Conservation (phyloP, 2,888 invertebrate species). For the Leptinotarsa juncta region DNA sequence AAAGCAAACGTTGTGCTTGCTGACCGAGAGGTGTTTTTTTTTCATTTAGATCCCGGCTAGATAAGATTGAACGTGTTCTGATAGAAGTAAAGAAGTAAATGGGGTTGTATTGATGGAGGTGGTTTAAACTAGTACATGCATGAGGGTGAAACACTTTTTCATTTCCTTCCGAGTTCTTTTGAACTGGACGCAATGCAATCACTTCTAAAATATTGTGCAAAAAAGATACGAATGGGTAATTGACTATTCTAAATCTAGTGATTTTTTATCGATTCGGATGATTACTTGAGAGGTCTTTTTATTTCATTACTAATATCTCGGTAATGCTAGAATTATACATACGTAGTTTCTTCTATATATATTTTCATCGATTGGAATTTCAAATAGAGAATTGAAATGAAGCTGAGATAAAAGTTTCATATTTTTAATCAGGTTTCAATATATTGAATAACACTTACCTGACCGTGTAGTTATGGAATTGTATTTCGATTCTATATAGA, state of each 20-base stretch:
- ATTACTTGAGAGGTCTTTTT: too few relatives aligned
- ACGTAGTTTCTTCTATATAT: too few relatives aligned
- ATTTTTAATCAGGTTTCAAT: too few relatives aligned
- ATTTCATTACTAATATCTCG: too few relatives aligned
- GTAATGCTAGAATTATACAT: too few relatives aligned
- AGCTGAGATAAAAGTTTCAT: too few relatives aligned
- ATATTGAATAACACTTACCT: too few relatives aligned
- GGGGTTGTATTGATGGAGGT: conserved; percentile 30
- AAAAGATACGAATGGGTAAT: neutral
- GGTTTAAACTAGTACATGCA: conserved; percentile 15
- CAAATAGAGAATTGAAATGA: too few relatives aligned
- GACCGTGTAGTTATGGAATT: too few relatives aligned
- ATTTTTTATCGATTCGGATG: too few relatives aligned
- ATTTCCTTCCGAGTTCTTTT: neutral
- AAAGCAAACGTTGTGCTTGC: conserved; percentile 27
- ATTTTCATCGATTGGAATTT: too few relatives aligned
- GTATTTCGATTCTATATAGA: too few relatives aligned
- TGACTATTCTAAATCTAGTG: neutral
- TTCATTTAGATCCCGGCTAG: conserved; percentile 44
- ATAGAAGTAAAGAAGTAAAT: conserved; percentile 38
- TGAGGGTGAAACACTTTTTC: conserved; percentile 16
- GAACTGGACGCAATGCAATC: neutral
- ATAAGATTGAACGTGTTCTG: conserved; percentile 41
- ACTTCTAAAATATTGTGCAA: neutral
- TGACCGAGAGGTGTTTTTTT: conserved; percentile 32